Evolutionary conservation across 2,888 invertebrate genomes (phyloP).

Genomic region (Cotesia congregata): DNA sequence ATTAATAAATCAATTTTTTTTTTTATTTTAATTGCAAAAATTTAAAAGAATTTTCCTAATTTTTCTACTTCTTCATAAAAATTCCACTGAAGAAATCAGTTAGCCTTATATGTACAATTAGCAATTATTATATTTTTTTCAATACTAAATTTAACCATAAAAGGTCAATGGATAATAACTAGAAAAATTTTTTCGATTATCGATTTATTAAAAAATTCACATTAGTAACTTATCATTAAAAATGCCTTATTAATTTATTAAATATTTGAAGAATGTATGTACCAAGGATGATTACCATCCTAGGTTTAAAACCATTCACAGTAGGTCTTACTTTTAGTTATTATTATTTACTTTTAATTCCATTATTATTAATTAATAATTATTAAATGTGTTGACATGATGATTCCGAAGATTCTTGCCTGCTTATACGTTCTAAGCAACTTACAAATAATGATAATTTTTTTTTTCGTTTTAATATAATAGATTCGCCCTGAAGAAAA

Average conservation of each 20-base stretch:
- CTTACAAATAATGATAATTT: slow-evolving; percentile 1
- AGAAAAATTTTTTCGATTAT: slow-evolving; percentile 51
- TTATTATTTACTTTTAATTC: slow-evolving; percentile 13
- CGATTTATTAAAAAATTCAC: slow-evolving; percentile 68
- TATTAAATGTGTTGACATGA: slow-evolving; percentile 46
- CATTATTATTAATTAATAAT: slow-evolving; percentile 48
- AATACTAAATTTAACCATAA: slow-evolving; percentile 40
- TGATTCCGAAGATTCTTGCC: slow-evolving; percentile 55
- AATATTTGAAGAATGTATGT: slow-evolving; percentile 61
- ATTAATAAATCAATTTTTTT: too few species aligned
- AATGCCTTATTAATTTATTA: slow-evolving; percentile 67
- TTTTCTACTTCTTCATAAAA: too few species aligned
- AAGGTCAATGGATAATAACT: neutral
- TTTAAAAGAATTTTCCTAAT: too few species aligned
- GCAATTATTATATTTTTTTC: neutral
- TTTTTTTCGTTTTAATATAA: neutral
- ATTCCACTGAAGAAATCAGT: too few species aligned
- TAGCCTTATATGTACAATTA: too few species aligned
- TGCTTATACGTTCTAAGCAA: slow-evolving; percentile 19
- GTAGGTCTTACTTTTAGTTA: slow-evolving; percentile 15
- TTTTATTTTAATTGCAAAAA: too few species aligned
- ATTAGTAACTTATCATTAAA: slow-evolving; percentile 68
- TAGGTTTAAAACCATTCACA: slow-evolving; percentile 54
- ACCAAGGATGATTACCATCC: slow-evolving; percentile 34
- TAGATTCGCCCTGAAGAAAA: slow-evolving; percentile 38